Conservation (phyloP, 37 sponge, comb jelly and placozoan genomes). For the Haliclona indistincta region DNA sequence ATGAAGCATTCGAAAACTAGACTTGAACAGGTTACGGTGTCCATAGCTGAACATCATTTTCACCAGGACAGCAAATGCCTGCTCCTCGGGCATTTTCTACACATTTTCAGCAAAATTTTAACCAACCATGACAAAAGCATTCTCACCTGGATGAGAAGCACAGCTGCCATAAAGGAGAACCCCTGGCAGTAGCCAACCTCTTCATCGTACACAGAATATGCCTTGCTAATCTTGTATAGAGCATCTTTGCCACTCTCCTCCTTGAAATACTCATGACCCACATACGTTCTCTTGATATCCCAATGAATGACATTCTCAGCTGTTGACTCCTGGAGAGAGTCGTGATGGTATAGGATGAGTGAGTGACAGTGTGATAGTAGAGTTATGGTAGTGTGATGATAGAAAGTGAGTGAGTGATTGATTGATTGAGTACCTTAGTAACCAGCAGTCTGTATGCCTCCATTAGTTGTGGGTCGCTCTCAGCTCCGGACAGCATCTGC, state of each 20-base stretch:
- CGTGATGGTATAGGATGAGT: background rate
- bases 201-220: constrained; percentile 91
- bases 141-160: constrained; percentile 85
- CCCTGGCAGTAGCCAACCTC: constrained; percentile 99
- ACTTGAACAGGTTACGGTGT: constrained; percentile 91
- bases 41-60: constrained; percentile 93
- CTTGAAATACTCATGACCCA: constrained; percentile 88
- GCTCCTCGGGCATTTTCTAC: constrained; percentile 93
- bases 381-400: background rate
- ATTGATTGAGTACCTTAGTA: constrained; percentile 83
- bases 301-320: constrained; percentile 83
- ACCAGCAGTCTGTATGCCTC: constrained; percentile 83
- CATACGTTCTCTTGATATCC: constrained; percentile 95
- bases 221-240: constrained; percentile 91
- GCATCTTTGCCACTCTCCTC: constrained; percentile 58
- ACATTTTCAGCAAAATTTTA: too few species aligned
- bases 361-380: background rate
- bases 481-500: constrained; percentile 84
- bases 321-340: constrained; percentile 65
- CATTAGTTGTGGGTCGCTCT: constrained; percentile 67
- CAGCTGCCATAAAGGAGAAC: constrained; percentile 94
- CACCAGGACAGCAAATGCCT: constrained; percentile 90
- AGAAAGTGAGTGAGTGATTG: background rate
- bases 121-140: background rate
- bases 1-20: constrained; percentile 72